Evolutionary conservation across 2,888 invertebrate species (phyloP).

Genomic region (Schrankia costaestrigalis): DNA sequence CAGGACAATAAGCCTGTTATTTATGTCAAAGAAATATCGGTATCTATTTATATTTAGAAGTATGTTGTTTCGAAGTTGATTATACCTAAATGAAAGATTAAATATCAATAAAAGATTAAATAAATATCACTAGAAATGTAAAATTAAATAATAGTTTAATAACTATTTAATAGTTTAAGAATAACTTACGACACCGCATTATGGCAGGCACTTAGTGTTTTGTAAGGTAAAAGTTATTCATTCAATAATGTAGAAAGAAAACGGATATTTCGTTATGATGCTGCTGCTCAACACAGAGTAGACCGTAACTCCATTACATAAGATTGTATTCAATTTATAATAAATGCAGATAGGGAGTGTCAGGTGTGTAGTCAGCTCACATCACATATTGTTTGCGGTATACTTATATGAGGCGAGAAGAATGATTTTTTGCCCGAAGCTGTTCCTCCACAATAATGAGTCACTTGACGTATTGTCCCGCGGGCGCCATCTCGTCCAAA

Average conservation of each 20-base stretch:
- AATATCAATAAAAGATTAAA: too few relatives aligned
- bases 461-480: slow-evolving; percentile 73
- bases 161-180: too few relatives aligned
- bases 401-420: slow-evolving; percentile 44
- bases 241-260: slow-evolving; percentile 26
- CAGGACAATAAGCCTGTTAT: too few relatives aligned
- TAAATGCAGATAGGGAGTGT: slow-evolving; percentile 11
- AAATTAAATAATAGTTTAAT: too few relatives aligned
- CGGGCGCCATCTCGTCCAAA: slow-evolving; percentile 68
- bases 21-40: too few relatives aligned
- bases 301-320: slow-evolving; percentile 5
- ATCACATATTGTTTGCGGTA: slow-evolving; percentile 51
- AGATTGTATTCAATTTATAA: slow-evolving; percentile 6
- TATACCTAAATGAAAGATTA: too few relatives aligned
- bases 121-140: too few relatives aligned
- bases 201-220: too few relatives aligned
- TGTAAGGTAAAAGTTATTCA: slow-evolving; percentile 21
- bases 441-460: slow-evolving; percentile 72
- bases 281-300: slow-evolving; percentile 4
- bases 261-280: slow-evolving; percentile 10
- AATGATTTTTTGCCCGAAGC: slow-evolving; percentile 64
- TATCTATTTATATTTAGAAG: too few relatives aligned
- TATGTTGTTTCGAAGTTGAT: too few relatives aligned
- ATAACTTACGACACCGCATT: too few relatives aligned
- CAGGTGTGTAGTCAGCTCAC: slow-evolving; percentile 28